These are phyloP conservation scores for Crotalus viridis DNA, from an alignment of 2,113 vertebrate genomes.

Conservation along the genomic window DNA sequence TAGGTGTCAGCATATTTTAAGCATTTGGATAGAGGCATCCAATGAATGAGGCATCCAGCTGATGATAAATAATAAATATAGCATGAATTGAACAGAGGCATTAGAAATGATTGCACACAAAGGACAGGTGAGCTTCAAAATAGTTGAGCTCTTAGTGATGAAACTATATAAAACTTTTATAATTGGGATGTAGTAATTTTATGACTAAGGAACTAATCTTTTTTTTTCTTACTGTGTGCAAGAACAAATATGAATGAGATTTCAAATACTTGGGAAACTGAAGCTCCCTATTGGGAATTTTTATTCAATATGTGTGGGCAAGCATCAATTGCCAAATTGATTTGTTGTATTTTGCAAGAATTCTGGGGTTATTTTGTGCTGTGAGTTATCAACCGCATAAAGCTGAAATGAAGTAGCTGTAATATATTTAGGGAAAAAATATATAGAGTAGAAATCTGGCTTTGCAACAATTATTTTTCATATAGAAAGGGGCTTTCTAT, in stretches of 20 bases:
- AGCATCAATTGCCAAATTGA: not conserved
- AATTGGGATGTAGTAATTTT: not conserved
- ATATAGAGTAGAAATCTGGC: not conserved
- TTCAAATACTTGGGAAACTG: not conserved
- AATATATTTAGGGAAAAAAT: not conserved
- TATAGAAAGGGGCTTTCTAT: not conserved
- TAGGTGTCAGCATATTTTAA: slow-evolving; percentile 54
- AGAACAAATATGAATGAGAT: slow-evolving; percentile 6
- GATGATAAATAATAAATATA: slow-evolving; percentile 54
- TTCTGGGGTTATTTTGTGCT: not conserved
- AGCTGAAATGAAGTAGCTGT: not conserved
- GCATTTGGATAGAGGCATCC: slow-evolving; percentile 36
- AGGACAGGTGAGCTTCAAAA: not conserved
- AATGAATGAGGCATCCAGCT: slow-evolving; percentile 47
- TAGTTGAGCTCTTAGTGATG: not conserved
- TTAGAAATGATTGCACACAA: slow-evolving; percentile 46
- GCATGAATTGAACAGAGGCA: slow-evolving; percentile 53
- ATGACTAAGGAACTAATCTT: not conserved
- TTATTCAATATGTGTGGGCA: not conserved
- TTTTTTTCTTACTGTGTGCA: not conserved
- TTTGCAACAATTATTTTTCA: not conserved
- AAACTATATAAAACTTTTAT: not conserved
- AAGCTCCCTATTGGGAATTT: not conserved
- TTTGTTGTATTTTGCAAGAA: not conserved
- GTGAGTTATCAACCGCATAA: not conserved